Percentiles rank a stretch among this genome's conserved stretches.
Evolutionary conservation across 2,888 invertebrate genomes (phyloP).

Genomic region (Plebejus anna): DNA sequence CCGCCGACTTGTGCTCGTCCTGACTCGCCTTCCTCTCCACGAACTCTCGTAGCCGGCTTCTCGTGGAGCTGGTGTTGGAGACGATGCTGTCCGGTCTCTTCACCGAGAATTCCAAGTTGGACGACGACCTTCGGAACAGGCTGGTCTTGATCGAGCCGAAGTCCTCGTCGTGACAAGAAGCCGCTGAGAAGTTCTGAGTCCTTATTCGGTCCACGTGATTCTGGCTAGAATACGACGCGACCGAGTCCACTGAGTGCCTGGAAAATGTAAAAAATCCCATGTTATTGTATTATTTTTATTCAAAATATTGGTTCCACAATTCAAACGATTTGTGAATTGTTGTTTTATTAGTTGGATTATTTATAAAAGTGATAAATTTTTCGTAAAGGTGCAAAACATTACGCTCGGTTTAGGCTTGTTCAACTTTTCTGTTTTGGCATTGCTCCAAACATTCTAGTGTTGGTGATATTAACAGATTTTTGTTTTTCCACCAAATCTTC

Average conservation of each 20-base stretch:
- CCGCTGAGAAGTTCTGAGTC: constrained; percentile 77
- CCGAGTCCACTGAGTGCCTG: constrained; percentile 81
- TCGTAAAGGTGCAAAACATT: constrained; percentile 4
- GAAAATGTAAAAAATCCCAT: constrained; percentile 54
- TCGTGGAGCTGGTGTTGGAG: constrained; percentile 73
- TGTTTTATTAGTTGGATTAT: background rate
- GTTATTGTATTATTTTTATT: constrained; percentile 55
- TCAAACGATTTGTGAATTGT: background rate
- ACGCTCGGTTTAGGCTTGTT: background rate
- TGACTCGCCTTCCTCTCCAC: constrained; percentile 77
- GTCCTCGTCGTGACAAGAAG: constrained; percentile 78
- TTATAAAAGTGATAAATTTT: background rate
- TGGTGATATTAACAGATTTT: constrained; percentile 2
- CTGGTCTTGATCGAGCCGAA: constrained; percentile 76
- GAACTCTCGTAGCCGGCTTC: constrained; percentile 77
- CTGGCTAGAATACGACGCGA: constrained; percentile 81
- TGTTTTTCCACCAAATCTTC: constrained; percentile 3
- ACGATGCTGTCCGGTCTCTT: constrained; percentile 74
- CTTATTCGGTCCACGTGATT: constrained; percentile 80
- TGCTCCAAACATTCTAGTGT: background rate
- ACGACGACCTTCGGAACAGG: constrained; percentile 72
- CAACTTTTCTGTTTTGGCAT: constrained; percentile 16
- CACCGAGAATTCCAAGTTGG: constrained; percentile 66
- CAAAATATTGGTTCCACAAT: constrained; percentile 31
- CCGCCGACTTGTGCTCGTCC: constrained; percentile 72